Evolutionary conservation across 2,888 invertebrate genomes (phyloP).

Genomic region (Fragum sueziense): DNA sequence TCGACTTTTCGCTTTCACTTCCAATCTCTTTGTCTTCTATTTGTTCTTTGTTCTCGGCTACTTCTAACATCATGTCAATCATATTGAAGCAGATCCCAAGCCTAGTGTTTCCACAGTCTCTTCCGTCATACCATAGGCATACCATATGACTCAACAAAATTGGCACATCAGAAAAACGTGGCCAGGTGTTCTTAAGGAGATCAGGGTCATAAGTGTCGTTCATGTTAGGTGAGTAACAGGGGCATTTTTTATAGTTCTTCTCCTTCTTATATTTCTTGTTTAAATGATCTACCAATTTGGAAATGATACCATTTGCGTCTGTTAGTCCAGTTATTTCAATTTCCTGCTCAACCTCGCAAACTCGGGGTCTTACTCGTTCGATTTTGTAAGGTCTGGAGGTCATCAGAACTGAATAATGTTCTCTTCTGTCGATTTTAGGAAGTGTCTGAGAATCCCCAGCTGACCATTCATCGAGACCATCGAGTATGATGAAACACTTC

Average conservation of each 20-base stretch:
- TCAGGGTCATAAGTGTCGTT: neutral
- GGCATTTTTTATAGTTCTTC: neutral
- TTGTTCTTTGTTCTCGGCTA: neutral
- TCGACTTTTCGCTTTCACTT: neutral
- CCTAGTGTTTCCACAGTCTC: neutral
- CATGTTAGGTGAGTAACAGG: neutral
- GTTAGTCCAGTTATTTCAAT: neutral
- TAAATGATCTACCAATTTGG: neutral
- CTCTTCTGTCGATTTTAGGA: neutral
- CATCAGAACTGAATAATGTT: neutral
- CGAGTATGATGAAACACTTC: conserved; percentile 9
- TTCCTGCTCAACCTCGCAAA: neutral
- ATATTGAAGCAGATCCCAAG: conserved; percentile 8
- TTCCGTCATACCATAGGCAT: conserved; percentile 21
- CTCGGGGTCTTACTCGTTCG: neutral
- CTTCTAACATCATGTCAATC: neutral
- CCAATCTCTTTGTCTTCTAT: neutral
- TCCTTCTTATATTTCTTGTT: neutral
- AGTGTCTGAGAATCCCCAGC: neutral
- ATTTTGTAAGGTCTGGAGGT: conserved; percentile 15
- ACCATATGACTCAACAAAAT: conserved; percentile 19
- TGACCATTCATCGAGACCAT: conserved; percentile 15
- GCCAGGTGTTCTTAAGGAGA: neutral
- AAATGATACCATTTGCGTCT: neutral
- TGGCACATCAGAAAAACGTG: neutral